A percentile compares a stretch with the other conserved stretches of the same genome.
These are phyloP conservation scores for Alcis repandata DNA, from an alignment of 2,888 invertebrate species.

Conservation along the genomic window DNA sequence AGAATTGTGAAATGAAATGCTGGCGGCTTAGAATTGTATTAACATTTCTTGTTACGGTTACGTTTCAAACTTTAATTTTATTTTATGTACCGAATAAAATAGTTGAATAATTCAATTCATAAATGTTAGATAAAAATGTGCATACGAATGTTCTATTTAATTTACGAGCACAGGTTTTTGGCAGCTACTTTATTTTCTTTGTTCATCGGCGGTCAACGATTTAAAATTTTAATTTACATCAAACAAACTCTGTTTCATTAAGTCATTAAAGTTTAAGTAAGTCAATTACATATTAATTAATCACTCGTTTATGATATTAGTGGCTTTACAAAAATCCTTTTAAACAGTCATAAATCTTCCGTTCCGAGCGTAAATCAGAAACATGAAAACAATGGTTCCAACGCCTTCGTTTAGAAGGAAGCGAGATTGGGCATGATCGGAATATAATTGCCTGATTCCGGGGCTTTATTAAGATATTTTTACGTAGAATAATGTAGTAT, in stretches of 20 bases:
- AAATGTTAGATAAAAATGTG: constrained; percentile 30
- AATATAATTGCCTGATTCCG: constrained; percentile 79
- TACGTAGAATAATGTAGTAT: constrained; percentile 75
- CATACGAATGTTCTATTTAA: constrained; percentile 40
- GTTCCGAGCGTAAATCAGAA: constrained; percentile 73
- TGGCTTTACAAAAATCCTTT: constrained; percentile 65
- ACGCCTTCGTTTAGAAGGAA: constrained; percentile 74
- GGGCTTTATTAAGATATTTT: constrained; percentile 81
- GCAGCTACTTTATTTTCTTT: constrained; percentile 40
- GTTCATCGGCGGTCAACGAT: constrained; percentile 37
- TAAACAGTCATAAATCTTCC: constrained; percentile 74
- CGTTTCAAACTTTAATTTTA: constrained; percentile 28
- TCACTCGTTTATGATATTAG: constrained; percentile 42
- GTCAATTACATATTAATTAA: constrained; percentile 38
- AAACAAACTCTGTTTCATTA: constrained; percentile 20
- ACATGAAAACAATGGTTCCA: constrained; percentile 67
- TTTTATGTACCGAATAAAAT: constrained; percentile 30
- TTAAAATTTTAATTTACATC: constrained; percentile 32
- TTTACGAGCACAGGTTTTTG: constrained; percentile 45
- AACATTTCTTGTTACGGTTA: constrained; percentile 38
- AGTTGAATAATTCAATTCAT: constrained; percentile 30
- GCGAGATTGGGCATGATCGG: constrained; percentile 77
- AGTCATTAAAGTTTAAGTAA: constrained; percentile 27
- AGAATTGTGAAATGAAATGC: constrained; percentile 40
- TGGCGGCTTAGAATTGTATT: constrained; percentile 34